Conservation (phyloP, 1,140 invertebrate species). For the Hycleus cichorii region DNA sequence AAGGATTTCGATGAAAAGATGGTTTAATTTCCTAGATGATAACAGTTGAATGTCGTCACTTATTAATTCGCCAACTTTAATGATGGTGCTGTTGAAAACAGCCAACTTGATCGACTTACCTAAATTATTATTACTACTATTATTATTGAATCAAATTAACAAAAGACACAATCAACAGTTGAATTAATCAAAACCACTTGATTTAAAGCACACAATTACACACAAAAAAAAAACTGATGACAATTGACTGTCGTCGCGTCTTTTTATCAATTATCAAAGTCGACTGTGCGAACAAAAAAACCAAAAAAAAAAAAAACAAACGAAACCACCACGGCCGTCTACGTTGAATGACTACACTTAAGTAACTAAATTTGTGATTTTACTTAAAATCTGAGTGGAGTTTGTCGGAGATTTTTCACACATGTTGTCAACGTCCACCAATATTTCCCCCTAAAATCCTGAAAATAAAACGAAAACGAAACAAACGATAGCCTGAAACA, state of each 20-base stretch:
- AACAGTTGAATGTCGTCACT: slow-evolving; percentile 21
- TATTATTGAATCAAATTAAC: neutral
- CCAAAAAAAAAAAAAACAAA: too few species aligned
- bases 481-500: too few species aligned
- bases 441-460: too few species aligned
- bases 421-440: too few species aligned
- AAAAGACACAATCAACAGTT: neutral
- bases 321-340: too few species aligned
- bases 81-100: slow-evolving; percentile 5
- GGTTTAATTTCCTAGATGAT: slow-evolving; percentile 13
- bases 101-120: neutral
- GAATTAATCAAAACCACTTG: neutral
- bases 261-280: slow-evolving; percentile 7
- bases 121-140: slow-evolving; percentile 1
- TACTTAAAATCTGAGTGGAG: too few species aligned
- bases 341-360: too few species aligned
- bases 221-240: slow-evolving; percentile 22
- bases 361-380: too few species aligned
- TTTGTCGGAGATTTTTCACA: too few species aligned
- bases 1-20: slow-evolving; percentile 11
- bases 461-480: too few species aligned
- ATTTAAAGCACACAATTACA: neutral
- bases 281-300: neutral
- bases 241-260: neutral
- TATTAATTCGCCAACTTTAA: slow-evolving; percentile 9